These are phyloP conservation scores for Pollenia amentaria DNA, from an alignment of 2,888 invertebrate genomes.

Conservation along the genomic window DNA sequence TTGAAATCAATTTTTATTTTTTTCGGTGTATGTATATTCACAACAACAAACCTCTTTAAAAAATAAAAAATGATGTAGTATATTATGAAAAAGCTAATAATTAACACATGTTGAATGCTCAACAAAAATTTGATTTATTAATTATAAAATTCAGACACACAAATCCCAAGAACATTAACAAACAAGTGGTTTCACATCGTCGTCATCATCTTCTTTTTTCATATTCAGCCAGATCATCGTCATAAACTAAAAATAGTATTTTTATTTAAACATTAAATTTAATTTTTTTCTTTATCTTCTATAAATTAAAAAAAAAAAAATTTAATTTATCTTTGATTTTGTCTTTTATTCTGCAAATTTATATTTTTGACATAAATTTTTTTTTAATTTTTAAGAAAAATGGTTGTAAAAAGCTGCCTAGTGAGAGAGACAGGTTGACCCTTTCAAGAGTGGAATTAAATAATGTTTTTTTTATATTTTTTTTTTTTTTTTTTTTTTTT, in stretches of 20 bases:
- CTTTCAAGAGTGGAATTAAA: too few relatives aligned
- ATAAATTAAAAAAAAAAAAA: constrained; percentile 26
- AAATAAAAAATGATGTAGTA: constrained; percentile 18
- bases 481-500: too few relatives aligned
- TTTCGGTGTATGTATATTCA: neutral
- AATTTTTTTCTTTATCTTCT: constrained; percentile 20
- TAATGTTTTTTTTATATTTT: too few relatives aligned
- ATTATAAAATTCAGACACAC: constrained; percentile 49
- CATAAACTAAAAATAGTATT: constrained; percentile 50
- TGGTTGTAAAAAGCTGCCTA: too few relatives aligned
- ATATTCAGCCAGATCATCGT: constrained; percentile 29
- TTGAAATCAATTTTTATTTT: too few relatives aligned
- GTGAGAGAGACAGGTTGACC: too few relatives aligned
- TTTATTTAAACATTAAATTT: constrained; percentile 23
- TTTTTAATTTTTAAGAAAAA: too few relatives aligned
- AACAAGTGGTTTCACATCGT: constrained; percentile 55
- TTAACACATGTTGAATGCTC: constrained; percentile 58
- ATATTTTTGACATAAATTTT: constrained; percentile 7
- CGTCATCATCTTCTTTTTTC: constrained; percentile 29
- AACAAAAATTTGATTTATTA: constrained; percentile 67
- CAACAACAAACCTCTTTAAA: constrained; percentile 6
- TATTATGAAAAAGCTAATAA: constrained; percentile 39
- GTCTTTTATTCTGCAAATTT: constrained; percentile 1
- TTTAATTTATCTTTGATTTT: neutral
- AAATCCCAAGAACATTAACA: constrained; percentile 14